Conservation (phyloP, 2,888 invertebrate species). For the Meandrusa payeni region DNA sequence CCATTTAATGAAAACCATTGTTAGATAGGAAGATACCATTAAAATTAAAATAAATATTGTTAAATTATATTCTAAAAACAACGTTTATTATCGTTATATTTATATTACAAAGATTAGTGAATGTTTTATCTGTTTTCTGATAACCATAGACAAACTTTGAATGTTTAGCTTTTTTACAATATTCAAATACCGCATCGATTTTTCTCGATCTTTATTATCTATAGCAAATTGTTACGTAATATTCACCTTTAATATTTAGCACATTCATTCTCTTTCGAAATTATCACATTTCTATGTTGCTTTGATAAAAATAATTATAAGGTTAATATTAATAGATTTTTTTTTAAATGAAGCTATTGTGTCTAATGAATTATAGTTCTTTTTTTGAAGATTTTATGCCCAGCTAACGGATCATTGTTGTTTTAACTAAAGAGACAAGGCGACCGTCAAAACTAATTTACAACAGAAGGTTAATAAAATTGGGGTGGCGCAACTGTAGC, state of each 20-base stretch:
- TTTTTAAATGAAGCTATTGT: too few relatives aligned
- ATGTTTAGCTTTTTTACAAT: neutral
- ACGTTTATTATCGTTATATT: too few relatives aligned
- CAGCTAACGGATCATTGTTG: too few relatives aligned
- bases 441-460: too few relatives aligned
- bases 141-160: neutral
- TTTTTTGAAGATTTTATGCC: too few relatives aligned
- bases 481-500: too few relatives aligned
- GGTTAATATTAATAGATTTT: neutral
- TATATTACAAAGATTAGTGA: neutral
- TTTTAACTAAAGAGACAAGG: too few relatives aligned
- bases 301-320: slow-evolving; percentile 3
- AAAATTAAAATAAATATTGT: neutral
- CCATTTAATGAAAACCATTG: slow-evolving; percentile 21
- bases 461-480: too few relatives aligned
- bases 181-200: neutral
- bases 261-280: slow-evolving; percentile 3
- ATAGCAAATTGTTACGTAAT: slow-evolving; percentile 1
- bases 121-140: too few relatives aligned
- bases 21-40: slow-evolving; percentile 10
- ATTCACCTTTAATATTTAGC: slow-evolving; percentile 14
- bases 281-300: slow-evolving; percentile 4
- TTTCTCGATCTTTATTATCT: slow-evolving; percentile 1
- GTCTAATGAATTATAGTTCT: too few relatives aligned
- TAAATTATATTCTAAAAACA: neutral